Base-by-base conservation (phyloP, 2,113 vertebrate species). In the Chaenogobius annularis region DNA sequence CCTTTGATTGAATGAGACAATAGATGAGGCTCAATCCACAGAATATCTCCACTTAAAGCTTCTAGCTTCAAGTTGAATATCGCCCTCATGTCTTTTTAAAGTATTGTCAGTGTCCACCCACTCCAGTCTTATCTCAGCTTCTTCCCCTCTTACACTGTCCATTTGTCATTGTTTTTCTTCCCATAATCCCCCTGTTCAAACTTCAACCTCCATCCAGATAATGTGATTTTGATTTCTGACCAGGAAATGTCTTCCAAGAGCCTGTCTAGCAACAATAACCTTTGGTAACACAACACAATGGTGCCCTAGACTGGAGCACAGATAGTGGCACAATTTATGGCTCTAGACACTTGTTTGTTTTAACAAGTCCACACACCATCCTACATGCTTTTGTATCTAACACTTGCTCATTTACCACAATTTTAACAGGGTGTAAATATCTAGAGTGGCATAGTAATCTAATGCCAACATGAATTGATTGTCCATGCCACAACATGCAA, bases 191-290 rank as follows among this genome's bases (percentile, higher is more conserved):
- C 74, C 62, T 73, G 74, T 40, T 65, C 26, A 4, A 10, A 22
- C 54, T 19, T 20, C 10, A 40, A 31, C 35, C 37, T 67, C 73
- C 26, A 69, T 23, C 71, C 80, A 68, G 67, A 48, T 1, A 73
- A 73, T 85, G 72, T 85, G 72, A 90, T 89, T 87, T 84, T 86
- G 89, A 88, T 90, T 89, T 88, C 74, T 81, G 75, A 89, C 85
- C 85, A 77, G 86, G 88, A 91, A 90, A 88, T 84, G 89, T 91
- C 82, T 85, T 75, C 75, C 78, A n/a, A 66, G 44, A 80, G 74
- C 68, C 72, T 69, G 68, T 86, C 83, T 78, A 65, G 80, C 83
- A 79, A 88, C 82, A 90, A 81, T 84, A 88, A 88, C 83, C 80
- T 87, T 86, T 88, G 87, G 86, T 87, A 83, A 87, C 83, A 78